These are phyloP conservation scores for Notoglanidium macrostoma DNA, from an alignment of 2,797 vertebrate species.

Conservation along the genomic window DNA sequence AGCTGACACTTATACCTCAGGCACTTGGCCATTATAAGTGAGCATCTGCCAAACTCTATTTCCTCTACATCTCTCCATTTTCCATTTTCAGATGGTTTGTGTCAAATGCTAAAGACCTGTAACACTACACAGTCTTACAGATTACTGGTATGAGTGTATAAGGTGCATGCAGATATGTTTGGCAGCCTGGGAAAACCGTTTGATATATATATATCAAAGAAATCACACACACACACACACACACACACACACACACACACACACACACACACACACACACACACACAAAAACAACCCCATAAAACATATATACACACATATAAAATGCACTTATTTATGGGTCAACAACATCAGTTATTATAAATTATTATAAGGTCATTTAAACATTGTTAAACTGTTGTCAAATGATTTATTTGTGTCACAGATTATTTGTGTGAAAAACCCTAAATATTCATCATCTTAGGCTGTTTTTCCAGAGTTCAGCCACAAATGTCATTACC, in stretches of 20 bases:
- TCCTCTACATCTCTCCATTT: slow-evolving; percentile 62
- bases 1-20: slow-evolving; percentile 78
- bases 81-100: slow-evolving; percentile 47
- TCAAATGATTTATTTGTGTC: neutral
- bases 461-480: neutral
- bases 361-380: neutral
- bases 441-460: neutral
- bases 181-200: neutral
- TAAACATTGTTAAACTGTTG: neutral
- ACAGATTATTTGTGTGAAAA: neutral
- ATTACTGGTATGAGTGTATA: neutral
- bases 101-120: slow-evolving; percentile 32
- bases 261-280: too few species aligned
- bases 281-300: too few species aligned
- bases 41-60: slow-evolving; percentile 72
- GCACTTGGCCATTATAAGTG: slow-evolving; percentile 78
- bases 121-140: slow-evolving; percentile 1
- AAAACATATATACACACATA: too few species aligned
- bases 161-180: neutral
- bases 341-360: too few species aligned
- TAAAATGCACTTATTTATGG: too few species aligned
- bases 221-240: too few species aligned
- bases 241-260: too few species aligned
- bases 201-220: neutral
- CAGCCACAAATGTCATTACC: neutral